Base-by-base conservation (phyloP, 2,113 vertebrate species). In the Pangasianodon gigas region DNA sequence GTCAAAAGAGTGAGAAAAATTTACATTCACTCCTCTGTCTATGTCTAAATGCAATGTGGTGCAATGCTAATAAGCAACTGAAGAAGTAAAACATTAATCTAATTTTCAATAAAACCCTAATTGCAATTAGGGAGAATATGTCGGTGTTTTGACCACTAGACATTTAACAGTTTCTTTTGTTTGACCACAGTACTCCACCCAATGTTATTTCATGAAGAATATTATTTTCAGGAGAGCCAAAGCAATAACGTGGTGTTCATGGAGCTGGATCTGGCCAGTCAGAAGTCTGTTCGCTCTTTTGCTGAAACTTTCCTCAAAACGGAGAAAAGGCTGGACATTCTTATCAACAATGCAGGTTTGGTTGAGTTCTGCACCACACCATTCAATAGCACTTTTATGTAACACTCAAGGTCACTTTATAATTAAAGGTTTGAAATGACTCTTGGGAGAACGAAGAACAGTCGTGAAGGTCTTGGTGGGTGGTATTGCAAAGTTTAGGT, bases 331-430 rank as follows among this genome's bases (percentile, higher is more conserved):
- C 95, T 99, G 90, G 97, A 99, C 93, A 92, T 99, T 88, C 97
- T 99, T 74, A 96, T 98, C 94, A 98, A 99, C 95, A 99, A 98
- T 0, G 97, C 98, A n/a, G 98, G 98, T 98, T 91, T 94, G 93
- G 19, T 16, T 26, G 1, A 3, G n/a, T 29, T 81, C 24, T 65
- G 29, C 21, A 21, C 29, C 3, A 6, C 58, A 82, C 29, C 41
- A 52, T 71, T 65, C 46, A 87, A 19, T 52, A 56, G 46, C n/a
- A 67, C 69, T 10, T 41, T 77, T 90, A 81, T 82, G 14, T 44
- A 44, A 41, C 10, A 21, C 8, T 44, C 41, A 51, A 6, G 19
- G 18, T 58, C 52, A 58, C 8, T 18, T 80, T n/a, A 54, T 52
- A 79, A 26, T 24, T 48, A 79, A 46, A 13, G 44, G 24, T 26